Evolutionary conservation across 2,797 vertebrate genomes (phyloP).

Genomic region (Aselliscus stoliczkanus): DNA sequence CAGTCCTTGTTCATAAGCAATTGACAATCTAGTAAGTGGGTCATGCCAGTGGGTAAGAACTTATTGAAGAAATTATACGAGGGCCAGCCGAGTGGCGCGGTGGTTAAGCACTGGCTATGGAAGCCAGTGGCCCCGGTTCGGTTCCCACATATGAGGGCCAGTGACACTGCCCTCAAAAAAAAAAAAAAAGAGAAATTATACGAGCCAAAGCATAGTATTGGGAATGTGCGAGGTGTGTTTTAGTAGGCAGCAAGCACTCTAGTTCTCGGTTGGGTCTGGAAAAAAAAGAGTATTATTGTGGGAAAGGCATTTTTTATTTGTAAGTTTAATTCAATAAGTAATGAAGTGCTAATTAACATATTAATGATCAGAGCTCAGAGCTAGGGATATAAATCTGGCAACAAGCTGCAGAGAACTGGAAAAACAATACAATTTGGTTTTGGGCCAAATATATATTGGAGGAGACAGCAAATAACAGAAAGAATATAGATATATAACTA

Average conservation of each 20-base stretch:
- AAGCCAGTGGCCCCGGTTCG: no score
- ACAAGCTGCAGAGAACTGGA: neutral
- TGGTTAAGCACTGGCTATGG: no score
- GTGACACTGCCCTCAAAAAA: no score
- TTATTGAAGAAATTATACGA: neutral
- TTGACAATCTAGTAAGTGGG: neutral
- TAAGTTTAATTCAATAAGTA: neutral
- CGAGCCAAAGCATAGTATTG: neutral
- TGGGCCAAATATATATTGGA: neutral
- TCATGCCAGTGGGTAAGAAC: neutral
- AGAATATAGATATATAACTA: neutral
- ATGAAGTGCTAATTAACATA: neutral
- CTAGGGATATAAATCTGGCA: neutral
- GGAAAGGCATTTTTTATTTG: neutral
- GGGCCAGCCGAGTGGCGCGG: no score
- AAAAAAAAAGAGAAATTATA: neutral
- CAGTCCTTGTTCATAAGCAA: neutral
- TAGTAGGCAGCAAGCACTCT: neutral
- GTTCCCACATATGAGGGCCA: no score
- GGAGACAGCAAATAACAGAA: neutral
- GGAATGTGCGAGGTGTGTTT: neutral
- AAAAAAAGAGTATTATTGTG: neutral
- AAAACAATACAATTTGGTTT: neutral
- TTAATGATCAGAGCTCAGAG: neutral
- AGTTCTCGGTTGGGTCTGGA: neutral